Evolutionary conservation across 2,113 vertebrate species (phyloP).

Genomic region (Piaya cayana): DNA sequence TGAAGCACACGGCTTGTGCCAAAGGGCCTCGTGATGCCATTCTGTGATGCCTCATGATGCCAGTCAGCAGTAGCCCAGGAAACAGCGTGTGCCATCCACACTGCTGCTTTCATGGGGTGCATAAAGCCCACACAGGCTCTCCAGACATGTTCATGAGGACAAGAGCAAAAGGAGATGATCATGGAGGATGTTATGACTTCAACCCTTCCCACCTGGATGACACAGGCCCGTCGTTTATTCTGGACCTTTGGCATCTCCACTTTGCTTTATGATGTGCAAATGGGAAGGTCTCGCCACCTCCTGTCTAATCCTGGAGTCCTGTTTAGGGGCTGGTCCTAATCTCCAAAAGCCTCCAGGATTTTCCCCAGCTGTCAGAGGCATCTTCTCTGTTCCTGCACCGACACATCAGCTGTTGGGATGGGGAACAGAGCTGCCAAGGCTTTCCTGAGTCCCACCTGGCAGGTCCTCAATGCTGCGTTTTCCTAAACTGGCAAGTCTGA

Average conservation of each 20-base stretch:
- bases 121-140: neutral
- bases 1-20: no score
- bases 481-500: neutral
- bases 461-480: rapidly evolving
- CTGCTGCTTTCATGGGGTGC: neutral
- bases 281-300: neutral
- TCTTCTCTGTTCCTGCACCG: rapidly evolving
- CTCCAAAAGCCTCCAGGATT: neutral
- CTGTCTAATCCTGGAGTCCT: neutral
- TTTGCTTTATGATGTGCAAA: rapidly evolving
- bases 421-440: rapidly evolving
- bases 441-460: neutral
- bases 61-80: neutral
- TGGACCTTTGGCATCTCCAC: neutral
- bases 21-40: no score
- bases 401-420: neutral
- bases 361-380: neutral
- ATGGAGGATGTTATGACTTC: neutral
- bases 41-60: no score
- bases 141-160: neutral
- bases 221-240: neutral
- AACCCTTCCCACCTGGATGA: neutral
- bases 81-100: neutral
- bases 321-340: neutral
- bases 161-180: rapidly evolving